These are phyloP conservation scores for Netelia inedita DNA, from an alignment of 2,888 invertebrate species.

Conservation along the genomic window DNA sequence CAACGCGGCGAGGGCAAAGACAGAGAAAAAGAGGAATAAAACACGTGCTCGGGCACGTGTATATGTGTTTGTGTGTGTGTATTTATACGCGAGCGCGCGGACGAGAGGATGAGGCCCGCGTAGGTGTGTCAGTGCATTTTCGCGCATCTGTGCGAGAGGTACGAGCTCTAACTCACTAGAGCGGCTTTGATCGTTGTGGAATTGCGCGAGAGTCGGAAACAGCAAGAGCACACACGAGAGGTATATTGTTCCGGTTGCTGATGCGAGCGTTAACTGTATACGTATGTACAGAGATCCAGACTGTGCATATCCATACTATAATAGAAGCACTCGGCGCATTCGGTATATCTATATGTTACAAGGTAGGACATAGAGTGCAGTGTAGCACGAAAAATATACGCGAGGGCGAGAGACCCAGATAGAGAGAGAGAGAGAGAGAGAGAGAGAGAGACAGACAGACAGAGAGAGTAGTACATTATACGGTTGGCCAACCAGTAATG, in stretches of 20 bases:
- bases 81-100: not conserved
- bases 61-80: not conserved
- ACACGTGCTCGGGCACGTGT: not conserved
- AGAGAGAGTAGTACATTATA: constrained; percentile 75
- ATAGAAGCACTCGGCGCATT: constrained; percentile 1
- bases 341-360: not conserved
- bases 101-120: not conserved
- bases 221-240: constrained; percentile 27
- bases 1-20: not conserved
- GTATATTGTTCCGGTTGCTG: constrained; percentile 44
- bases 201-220: constrained; percentile 39
- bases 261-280: not conserved
- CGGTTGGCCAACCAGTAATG: constrained; percentile 78
- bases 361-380: not conserved
- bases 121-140: not conserved
- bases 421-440: constrained; percentile 12
- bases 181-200: constrained; percentile 24
- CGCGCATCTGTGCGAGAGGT: not conserved
- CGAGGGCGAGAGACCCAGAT: constrained; percentile 7
- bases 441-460: constrained; percentile 36
- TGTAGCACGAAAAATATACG: not conserved
- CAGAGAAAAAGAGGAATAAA: not conserved
- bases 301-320: not conserved
- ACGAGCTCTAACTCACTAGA: constrained; percentile 30
- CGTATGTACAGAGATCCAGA: not conserved